These are phyloP conservation scores for Lagodon rhomboides DNA, from an alignment of 2,797 vertebrate genomes.

Conservation along the genomic window DNA sequence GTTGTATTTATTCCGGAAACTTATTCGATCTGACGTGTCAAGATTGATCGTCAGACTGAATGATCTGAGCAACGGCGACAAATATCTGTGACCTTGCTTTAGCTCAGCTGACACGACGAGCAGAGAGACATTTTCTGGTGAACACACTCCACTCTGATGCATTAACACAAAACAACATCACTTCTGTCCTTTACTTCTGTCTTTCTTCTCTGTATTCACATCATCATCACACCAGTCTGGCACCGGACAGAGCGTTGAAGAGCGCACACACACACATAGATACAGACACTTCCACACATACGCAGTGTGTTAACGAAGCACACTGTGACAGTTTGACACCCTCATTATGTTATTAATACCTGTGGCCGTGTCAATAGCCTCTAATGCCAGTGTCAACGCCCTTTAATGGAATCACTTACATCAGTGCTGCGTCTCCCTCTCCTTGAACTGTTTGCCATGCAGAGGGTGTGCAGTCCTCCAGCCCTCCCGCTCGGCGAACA, in stretches of 20 bases:
- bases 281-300: slow-evolving; percentile 6
- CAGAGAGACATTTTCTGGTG: slow-evolving; percentile 17
- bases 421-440: slow-evolving; percentile 46
- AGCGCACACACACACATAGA: slow-evolving; percentile 29
- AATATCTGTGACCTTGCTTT: slow-evolving; percentile 51
- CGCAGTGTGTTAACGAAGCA: slow-evolving; percentile 49
- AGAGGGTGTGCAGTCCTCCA: slow-evolving; percentile 58
- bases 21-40: slow-evolving; percentile 14
- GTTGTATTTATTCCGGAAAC: no score
- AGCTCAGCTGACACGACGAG: slow-evolving; percentile 51
- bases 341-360: slow-evolving; percentile 81
- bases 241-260: slow-evolving; percentile 8
- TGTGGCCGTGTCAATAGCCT: slow-evolving; percentile 75
- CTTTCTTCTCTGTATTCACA: slow-evolving; percentile 4
- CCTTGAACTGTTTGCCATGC: slow-evolving; percentile 68
- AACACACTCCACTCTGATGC: slow-evolving; percentile 34
- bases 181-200: slow-evolving; percentile 18
- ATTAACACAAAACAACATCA: slow-evolving; percentile 30
- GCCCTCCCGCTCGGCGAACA: slow-evolving; percentile 51
- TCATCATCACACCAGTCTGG: background rate
- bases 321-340: slow-evolving; percentile 75
- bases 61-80: slow-evolving; percentile 33
- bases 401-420: slow-evolving; percentile 75
- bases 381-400: slow-evolving; percentile 75
- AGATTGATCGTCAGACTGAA: slow-evolving; percentile 38